Base-by-base conservation (phyloP, 2,888 invertebrate genomes). In the Biston stratarius region DNA sequence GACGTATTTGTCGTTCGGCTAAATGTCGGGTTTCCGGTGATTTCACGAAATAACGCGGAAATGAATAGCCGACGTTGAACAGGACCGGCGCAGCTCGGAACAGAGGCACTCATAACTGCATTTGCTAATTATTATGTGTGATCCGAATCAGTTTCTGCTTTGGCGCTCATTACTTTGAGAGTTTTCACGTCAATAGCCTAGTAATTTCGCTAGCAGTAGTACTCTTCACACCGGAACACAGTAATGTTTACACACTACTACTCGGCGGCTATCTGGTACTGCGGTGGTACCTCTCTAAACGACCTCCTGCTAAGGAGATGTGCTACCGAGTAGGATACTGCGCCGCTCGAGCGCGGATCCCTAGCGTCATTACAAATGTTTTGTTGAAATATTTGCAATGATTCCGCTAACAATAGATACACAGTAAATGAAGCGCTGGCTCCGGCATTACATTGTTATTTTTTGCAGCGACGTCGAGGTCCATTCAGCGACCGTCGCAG, bases 21-120 rank as follows among this genome's bases (percentile, higher is more conserved):
- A 68, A 71, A 74, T 68, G 74, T 69, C 71, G 72, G 70, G 71
- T 67, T 71, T 74, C 74, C 68, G 64, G 67, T 64, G 72, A 58
- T 63, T 56, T 48, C 36, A 15, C 53, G 64, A 61, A 61, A 72
- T 67, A 64, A 67, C 64, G 61, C 49, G 56, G 24, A 45, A 64
- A 69, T 64, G 57, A 67, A 64, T 69, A 67, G 48, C 44, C 12
- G 52, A 34, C 34, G 51, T 51, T 11, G 34, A n/a, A 34, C 34
- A 51, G 34, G n/a, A n/a, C 51, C 34, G 34, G 34, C 33, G 49
- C 10, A 47, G 45, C 7, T 14, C 12, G 3, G 33, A 11, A 6
- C 48, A 24, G 6, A 0, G 6, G 24, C 11, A 11, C 11, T 24
- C 24, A 11, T 24, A 24, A 24, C 24, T 24, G 24, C 24, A 24